Evolutionary conservation across 2,113 vertebrate genomes (phyloP).

Genomic region (Lipophrys pholis): DNA sequence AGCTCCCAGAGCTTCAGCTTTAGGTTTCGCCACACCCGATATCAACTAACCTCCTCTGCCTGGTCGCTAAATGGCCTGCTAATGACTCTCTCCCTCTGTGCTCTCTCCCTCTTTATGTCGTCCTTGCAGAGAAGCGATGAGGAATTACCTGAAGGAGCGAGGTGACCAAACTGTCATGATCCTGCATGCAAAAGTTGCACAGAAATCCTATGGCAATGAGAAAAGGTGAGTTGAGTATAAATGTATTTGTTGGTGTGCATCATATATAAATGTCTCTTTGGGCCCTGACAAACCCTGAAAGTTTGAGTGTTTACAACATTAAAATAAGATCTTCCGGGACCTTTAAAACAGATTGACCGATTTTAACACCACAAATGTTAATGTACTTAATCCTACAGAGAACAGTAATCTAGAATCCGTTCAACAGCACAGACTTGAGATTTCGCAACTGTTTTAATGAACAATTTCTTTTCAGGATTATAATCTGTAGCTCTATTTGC

Average conservation of each 20-base stretch:
- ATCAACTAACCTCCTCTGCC: conserved; percentile 10
- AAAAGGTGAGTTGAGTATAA: conserved; percentile 86
- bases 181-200: conserved; percentile 98
- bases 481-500: no score
- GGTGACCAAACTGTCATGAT: conserved; percentile 99
- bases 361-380: no score
- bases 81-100: neutral
- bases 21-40: neutral
- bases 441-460: no score
- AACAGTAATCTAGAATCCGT: no score
- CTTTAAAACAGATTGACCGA: no score
- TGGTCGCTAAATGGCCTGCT: neutral
- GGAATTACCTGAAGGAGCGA: conserved; percentile 98
- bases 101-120: conserved; percentile 11
- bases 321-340: no score
- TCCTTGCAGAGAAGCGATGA: conserved; percentile 94
- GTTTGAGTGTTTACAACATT: no score
- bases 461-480: no score
- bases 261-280: neutral
- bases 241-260: neutral
- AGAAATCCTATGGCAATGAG: conserved; percentile 99
- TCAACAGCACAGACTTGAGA: no score
- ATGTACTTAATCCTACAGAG: no score
- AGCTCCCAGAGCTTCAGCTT: neutral
- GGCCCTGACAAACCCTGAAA: neutral